Percentiles rank a stretch among this genome's conserved stretches.
Evolutionary conservation across 2,113 vertebrate genomes (phyloP).

Genomic region (Syngnathus floridae): DNA sequence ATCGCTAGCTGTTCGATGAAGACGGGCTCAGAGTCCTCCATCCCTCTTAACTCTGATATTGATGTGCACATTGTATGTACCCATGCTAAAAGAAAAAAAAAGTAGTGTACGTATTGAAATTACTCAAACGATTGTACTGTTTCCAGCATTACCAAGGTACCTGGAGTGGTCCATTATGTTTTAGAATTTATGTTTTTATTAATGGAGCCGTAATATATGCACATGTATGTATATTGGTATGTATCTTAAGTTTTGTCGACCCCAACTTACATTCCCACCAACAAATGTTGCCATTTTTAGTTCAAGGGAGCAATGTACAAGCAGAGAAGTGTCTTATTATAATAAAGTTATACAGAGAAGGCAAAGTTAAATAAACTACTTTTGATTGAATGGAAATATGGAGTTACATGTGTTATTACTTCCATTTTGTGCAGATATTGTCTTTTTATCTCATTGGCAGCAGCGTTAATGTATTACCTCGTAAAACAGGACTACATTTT

Average conservation of each 20-base stretch:
- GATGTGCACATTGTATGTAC: constrained; percentile 71
- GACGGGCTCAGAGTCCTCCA: constrained; percentile 62
- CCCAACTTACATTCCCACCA: constrained; percentile 80
- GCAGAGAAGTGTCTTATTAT: constrained; percentile 83
- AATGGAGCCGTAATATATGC: constrained; percentile 75
- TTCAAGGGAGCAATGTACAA: constrained; percentile 83
- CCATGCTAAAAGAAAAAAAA: constrained; percentile 66
- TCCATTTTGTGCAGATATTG: background rate
- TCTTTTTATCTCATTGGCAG: background rate
- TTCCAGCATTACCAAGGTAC: constrained; percentile 73
- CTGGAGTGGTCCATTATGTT: constrained; percentile 67
- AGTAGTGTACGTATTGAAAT: constrained; percentile 68
- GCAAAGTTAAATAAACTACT: constrained; percentile 78
- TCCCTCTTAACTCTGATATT: constrained; percentile 60
- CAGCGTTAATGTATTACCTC: background rate
- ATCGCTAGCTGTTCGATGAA: constrained; percentile 54
- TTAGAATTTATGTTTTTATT: constrained; percentile 76
- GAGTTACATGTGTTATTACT: constrained; percentile 23
- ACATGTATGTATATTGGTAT: constrained; percentile 80
- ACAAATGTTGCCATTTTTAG: constrained; percentile 79
- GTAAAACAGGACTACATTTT: background rate
- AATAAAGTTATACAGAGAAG: constrained; percentile 79
- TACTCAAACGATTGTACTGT: constrained; percentile 75
- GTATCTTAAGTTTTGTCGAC: constrained; percentile 75
- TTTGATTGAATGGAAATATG: constrained; percentile 76